Conservation (phyloP, 1,140 invertebrate genomes). For the Eufriesea mexicana region DNA sequence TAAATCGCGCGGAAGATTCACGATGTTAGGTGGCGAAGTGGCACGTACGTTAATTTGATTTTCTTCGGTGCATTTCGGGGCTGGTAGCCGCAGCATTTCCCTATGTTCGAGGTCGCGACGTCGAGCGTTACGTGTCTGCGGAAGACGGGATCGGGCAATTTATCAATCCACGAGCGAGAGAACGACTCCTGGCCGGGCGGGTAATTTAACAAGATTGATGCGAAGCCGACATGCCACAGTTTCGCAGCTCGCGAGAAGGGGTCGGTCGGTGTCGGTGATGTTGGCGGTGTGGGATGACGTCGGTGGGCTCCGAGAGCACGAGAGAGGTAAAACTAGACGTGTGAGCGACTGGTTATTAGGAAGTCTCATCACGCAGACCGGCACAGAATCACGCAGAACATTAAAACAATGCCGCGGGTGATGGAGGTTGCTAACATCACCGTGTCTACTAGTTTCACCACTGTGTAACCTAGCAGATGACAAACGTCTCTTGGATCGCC, state of each 20-base stretch:
- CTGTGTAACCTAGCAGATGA: slow-evolving; percentile 44
- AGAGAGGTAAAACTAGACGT: slow-evolving; percentile 67
- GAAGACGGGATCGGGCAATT: slow-evolving; percentile 79
- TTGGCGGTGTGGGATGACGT: slow-evolving; percentile 55
- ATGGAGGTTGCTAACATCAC: slow-evolving; percentile 63
- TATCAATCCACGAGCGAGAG: slow-evolving; percentile 79
- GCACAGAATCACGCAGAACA: slow-evolving; percentile 73
- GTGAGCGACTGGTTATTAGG: slow-evolving; percentile 79
- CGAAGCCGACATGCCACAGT: slow-evolving; percentile 80
- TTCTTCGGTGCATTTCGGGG: slow-evolving; percentile 72
- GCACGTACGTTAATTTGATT: slow-evolving; percentile 77
- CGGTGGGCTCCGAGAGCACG: slow-evolving; percentile 53
- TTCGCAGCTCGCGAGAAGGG: slow-evolving; percentile 71
- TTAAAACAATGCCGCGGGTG: slow-evolving; percentile 66
- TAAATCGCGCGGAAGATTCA: slow-evolving; percentile 36
- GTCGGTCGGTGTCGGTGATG: slow-evolving; percentile 51
- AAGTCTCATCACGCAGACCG: slow-evolving; percentile 75
- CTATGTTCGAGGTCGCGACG: slow-evolving; percentile 65
- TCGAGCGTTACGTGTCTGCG: slow-evolving; percentile 76
- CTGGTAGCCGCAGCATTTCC: slow-evolving; percentile 21
- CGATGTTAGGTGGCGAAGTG: slow-evolving; percentile 38
- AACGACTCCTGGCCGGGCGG: slow-evolving; percentile 79
- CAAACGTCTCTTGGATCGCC: slow-evolving; percentile 41
- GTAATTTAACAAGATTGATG: slow-evolving; percentile 83
- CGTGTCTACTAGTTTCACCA: slow-evolving; percentile 54